Evolutionary conservation across 2,797 vertebrate genomes (phyloP), one percentile per base, ranked within the genome.

Genomic region (Pangasius sanitwongsei): DNA sequence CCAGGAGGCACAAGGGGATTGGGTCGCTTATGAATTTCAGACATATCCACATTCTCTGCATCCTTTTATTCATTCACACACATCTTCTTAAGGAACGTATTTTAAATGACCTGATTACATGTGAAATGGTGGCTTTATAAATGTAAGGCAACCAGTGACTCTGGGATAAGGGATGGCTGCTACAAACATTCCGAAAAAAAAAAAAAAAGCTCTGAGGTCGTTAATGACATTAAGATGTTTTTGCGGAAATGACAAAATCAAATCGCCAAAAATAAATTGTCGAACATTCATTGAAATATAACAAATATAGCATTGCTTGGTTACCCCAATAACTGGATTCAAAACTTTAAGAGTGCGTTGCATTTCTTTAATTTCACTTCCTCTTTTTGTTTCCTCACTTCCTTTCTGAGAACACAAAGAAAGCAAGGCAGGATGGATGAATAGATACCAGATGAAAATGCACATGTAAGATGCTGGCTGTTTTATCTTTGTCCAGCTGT

Each of bases 21-120:
- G 86, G 89, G 86, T 81, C 83, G 87, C 50, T 55, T 86, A 48
- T 88, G 75, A 50, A 82, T 89, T 84, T 77, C 31, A 91, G 83
- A 82, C 67, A 48, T 16, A 72, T 87, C 44, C 61, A 81, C 57
- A 44, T 55, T 77, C 37, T 85, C 80, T 34, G 86, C 55, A 13
- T 6, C 83, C 80, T 88, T 86, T 50, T 69, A 18, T 31, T 84
- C 16, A 31, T 50, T 53, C 8, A 69, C 44, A 12, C 31, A 11
- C 28, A 44, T 55, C 81, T 61, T 80, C 83, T 57, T 44, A 59
- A 82, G 8, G 6, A 44, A 59, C 53, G 8, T 11, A 83, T 48
- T 48, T 72, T 25, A 34, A 23, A 65, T 34, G 13, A 70, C 23
- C 12, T 28, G 4, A 4, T 28, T 8, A n/a, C 9, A 81, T 34